Conservation (phyloP, 2,113 vertebrate genomes). For the Nibea coibor region DNA sequence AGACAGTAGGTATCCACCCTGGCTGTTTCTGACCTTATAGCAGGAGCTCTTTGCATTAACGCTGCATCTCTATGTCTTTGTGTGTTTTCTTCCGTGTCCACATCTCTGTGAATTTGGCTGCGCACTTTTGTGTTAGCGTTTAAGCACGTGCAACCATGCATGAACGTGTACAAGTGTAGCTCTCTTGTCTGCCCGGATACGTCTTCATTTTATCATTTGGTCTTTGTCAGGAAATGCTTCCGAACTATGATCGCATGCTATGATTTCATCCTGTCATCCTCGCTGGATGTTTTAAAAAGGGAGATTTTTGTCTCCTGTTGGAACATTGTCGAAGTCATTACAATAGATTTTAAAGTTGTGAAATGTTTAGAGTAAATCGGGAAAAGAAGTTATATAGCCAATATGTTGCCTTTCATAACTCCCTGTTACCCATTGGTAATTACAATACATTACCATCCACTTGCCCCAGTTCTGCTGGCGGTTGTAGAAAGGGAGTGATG, state of each 20-base stretch:
- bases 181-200: conserved; percentile 21
- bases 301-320: not conserved
- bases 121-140: conserved; percentile 19
- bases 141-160: conserved; percentile 41
- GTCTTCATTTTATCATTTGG: conserved; percentile 29
- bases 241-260: not conserved
- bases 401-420: conserved; percentile 1
- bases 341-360: not conserved
- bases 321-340: not conserved
- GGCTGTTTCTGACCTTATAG: conserved; percentile 48
- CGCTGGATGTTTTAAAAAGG: not conserved
- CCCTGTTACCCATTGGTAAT: not conserved
- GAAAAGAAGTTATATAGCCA: not conserved
- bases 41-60: conserved; percentile 18
- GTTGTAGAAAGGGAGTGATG: not conserved
- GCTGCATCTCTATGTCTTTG: conserved; percentile 1
- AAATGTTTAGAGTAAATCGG: not conserved
- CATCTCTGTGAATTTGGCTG: conserved; percentile 13
- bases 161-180: conserved; percentile 27
- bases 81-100: conserved; percentile 16
- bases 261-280: not conserved
- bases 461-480: conserved; percentile 8
- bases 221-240: conserved; percentile 21
- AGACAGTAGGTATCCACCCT: conserved; percentile 24
- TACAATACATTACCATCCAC: conserved; percentile 23